A percentile compares a stretch with the other conserved stretches of the same genome.
Evolutionary conservation across 2,888 invertebrate species (phyloP).

Genomic region (Noctua janthina): DNA sequence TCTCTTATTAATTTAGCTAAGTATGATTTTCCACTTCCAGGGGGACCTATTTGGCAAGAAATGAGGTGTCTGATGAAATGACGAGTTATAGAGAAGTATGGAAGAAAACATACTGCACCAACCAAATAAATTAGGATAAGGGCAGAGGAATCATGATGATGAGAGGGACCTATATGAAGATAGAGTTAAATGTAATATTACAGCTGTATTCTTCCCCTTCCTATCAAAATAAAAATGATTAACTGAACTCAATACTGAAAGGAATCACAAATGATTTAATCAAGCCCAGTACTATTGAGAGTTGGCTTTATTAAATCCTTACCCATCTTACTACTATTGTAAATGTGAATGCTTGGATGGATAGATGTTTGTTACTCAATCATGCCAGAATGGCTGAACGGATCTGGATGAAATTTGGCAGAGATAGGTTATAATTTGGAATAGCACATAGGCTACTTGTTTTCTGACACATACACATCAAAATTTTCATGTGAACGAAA

Average conservation of each 20-base stretch:
- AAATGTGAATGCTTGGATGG: not conserved
- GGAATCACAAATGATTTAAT: not conserved
- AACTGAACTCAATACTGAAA: not conserved
- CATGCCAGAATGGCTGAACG: not conserved
- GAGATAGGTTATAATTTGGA: not conserved
- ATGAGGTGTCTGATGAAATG: not conserved
- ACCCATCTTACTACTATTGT: not conserved
- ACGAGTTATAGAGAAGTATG: not conserved
- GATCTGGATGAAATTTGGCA: not conserved
- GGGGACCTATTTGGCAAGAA: constrained; percentile 90
- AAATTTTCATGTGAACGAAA: not conserved
- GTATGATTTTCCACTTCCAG: constrained; percentile 98
- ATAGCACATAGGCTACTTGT: not conserved
- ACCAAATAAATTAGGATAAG: not conserved
- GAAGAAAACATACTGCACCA: not conserved
- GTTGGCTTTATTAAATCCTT: not conserved
- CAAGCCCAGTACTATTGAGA: not conserved
- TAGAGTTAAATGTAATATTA: not conserved
- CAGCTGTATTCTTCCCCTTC: not conserved
- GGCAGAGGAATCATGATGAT: not conserved
- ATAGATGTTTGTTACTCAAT: not conserved
- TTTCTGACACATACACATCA: not conserved
- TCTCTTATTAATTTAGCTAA: constrained; percentile 96
- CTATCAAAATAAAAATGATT: not conserved
- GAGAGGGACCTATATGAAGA: not conserved